Conservation (phyloP, 2,888 invertebrate species). For the Antheraea assamensis region DNA sequence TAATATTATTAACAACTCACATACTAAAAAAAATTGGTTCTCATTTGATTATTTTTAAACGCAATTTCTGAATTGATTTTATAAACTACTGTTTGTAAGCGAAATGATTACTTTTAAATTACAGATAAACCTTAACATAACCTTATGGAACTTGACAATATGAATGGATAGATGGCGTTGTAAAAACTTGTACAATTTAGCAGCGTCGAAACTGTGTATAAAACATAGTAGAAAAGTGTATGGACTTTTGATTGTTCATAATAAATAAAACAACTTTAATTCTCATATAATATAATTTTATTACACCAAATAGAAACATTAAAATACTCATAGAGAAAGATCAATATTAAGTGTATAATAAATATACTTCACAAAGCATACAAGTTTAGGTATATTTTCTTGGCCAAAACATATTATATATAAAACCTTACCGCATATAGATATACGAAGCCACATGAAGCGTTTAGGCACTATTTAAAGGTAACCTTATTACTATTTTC, state of each 20-base stretch:
- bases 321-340: slow-evolving; percentile 9
- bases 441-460: slow-evolving; percentile 11
- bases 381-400: slow-evolving; percentile 1
- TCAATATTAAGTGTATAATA: slow-evolving; percentile 12
- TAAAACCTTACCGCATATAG: neutral
- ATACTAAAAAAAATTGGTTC: too few relatives aligned
- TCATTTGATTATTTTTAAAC: too few relatives aligned
- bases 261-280: slow-evolving; percentile 11
- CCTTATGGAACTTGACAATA: too few relatives aligned
- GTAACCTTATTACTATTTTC: slow-evolving; percentile 13
- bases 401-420: slow-evolving; percentile 7
- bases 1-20: neutral
- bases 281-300: slow-evolving; percentile 9
- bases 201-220: neutral
- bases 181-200: too few relatives aligned
- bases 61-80: too few relatives aligned
- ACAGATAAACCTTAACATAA: too few relatives aligned
- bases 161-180: too few relatives aligned
- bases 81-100: too few relatives aligned
- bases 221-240: neutral
- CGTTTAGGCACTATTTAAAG: slow-evolving; percentile 18
- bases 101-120: too few relatives aligned
- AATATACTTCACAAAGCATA: slow-evolving; percentile 7
- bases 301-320: slow-evolving; percentile 16
- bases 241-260: too few relatives aligned